Percentiles rank a stretch among this genome's conserved stretches.
These are phyloP conservation scores for Branchipolynoe longqiensis DNA, from an alignment of 2,888 invertebrate genomes.

Conservation along the genomic window DNA sequence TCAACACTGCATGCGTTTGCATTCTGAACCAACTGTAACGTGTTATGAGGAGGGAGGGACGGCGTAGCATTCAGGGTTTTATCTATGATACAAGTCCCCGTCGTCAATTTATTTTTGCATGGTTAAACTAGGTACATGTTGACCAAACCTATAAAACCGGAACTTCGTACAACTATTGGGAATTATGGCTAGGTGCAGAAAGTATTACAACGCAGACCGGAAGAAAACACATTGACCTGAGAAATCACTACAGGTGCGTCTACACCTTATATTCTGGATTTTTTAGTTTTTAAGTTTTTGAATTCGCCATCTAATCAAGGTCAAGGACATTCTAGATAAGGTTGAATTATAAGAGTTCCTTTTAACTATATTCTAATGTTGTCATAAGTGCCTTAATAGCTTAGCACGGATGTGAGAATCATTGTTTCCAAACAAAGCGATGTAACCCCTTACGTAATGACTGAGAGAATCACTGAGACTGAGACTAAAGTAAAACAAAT, in stretches of 20 bases:
- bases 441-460: conserved; percentile 38
- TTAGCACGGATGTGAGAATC: conserved; percentile 32
- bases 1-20: conserved; percentile 57
- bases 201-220: neutral
- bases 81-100: conserved; percentile 9
- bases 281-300: conserved; percentile 47
- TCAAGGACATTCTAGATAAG: conserved; percentile 37
- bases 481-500: neutral
- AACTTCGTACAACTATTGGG: neutral
- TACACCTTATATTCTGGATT: neutral
- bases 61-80: conserved; percentile 11
- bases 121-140: conserved; percentile 15
- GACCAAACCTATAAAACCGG: neutral
- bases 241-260: neutral
- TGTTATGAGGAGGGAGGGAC: conserved; percentile 36
- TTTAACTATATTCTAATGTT: conserved; percentile 32
- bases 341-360: conserved; percentile 48
- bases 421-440: conserved; percentile 40
- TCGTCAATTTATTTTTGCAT: conserved; percentile 32
- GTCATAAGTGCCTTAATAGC: conserved; percentile 56
- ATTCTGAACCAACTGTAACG: conserved; percentile 41
- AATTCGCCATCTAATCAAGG: neutral
- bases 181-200: neutral
- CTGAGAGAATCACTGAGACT: conserved; percentile 16
- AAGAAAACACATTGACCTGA: neutral